A percentile compares a stretch with the other conserved stretches of the same genome.
Evolutionary conservation across 2,113 vertebrate genomes (phyloP).

Genomic region (Sisor rabdophorus): DNA sequence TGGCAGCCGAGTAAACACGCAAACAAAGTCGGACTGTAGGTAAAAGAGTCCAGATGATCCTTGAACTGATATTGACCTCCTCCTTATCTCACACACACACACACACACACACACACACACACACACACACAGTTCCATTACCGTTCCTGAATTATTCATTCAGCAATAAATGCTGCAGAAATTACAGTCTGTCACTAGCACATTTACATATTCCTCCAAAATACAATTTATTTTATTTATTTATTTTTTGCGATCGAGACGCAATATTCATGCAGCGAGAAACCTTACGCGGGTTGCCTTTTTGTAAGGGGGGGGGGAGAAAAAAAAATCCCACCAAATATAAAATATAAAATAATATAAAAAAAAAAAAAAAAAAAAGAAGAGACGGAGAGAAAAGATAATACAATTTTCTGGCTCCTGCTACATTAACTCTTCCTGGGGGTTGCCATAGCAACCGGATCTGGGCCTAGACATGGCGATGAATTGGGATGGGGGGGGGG

Average conservation of each 20-base stretch:
- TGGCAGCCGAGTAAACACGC: conserved; percentile 27
- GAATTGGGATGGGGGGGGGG: conserved; percentile 43
- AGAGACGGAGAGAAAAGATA: conserved; percentile 49
- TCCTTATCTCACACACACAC: not conserved
- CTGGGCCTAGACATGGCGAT: conserved; percentile 56
- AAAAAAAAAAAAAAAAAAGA: conserved; percentile 16
- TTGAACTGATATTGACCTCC: conserved; percentile 20
- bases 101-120: not conserved
- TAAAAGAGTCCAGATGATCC: conserved; percentile 27
- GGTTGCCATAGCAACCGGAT: conserved; percentile 59
- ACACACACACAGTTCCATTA: not conserved
- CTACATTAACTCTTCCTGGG: conserved; percentile 57
- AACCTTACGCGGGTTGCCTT: conserved; percentile 25
- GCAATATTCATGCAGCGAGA: conserved; percentile 22
- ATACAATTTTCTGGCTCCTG: conserved; percentile 61
- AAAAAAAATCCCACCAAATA: conserved; percentile 12
- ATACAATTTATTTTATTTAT: not conserved
- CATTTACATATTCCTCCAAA: conserved; percentile 18
- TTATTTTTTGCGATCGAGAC: conserved; percentile 36
- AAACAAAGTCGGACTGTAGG: conserved; percentile 20
- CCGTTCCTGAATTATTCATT: conserved; percentile 30
- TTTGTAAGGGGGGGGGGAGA: conserved; percentile 32
- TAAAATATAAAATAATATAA: conserved; percentile 31
- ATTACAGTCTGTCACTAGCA: conserved; percentile 10
- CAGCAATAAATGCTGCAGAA: conserved; percentile 13